These are phyloP conservation scores for Cuniculus paca DNA, from an alignment of 2,797 vertebrate species.

Conservation along the genomic window DNA sequence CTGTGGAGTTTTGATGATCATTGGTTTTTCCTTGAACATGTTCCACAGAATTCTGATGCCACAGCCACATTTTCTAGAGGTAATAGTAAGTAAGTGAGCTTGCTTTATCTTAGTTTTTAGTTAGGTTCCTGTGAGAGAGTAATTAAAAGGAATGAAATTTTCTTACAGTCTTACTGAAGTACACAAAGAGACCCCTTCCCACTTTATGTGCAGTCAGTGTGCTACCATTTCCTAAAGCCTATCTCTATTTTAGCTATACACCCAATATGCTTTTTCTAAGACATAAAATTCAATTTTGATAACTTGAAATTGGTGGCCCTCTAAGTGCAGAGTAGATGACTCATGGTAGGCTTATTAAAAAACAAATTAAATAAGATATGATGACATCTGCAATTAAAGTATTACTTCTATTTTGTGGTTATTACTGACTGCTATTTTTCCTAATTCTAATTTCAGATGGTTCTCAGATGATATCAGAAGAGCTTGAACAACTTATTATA, in stretches of 20 bases:
- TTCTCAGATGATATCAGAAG: background rate
- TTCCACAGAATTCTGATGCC: background rate
- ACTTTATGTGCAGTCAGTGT: background rate
- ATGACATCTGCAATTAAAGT: background rate
- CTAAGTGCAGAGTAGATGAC: background rate
- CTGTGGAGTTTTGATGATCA: background rate
- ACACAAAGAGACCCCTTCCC: background rate
- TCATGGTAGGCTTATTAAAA: background rate
- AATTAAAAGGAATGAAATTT: background rate
- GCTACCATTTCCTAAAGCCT: background rate
- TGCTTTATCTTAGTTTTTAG: background rate
- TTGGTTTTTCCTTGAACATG: background rate
- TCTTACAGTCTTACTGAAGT: background rate
- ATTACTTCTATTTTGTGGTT: background rate
- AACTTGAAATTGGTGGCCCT: background rate
- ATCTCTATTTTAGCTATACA: background rate
- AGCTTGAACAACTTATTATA: background rate
- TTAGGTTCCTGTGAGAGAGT: background rate
- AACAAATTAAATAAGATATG: background rate
- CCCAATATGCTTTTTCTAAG: background rate
- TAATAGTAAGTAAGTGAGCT: background rate
- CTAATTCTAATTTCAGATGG: background rate
- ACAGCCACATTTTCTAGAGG: background rate
- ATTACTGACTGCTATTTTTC: background rate
- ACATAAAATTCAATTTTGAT: background rate